Base-by-base conservation (phyloP, 2,888 invertebrate genomes). In the Helicoverpa assulta region DNA sequence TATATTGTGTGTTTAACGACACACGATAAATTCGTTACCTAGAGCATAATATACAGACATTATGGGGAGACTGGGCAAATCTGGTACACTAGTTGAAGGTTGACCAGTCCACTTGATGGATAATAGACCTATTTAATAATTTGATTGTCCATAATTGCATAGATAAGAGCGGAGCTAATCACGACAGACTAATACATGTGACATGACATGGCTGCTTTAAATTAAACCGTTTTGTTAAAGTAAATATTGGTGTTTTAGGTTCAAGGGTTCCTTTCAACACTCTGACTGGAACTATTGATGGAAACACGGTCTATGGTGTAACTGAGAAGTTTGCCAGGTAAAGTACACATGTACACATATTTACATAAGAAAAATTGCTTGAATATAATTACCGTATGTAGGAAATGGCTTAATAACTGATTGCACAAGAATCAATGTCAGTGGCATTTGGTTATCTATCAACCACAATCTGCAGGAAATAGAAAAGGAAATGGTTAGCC, bases 221-320 rank as follows among this genome's bases (percentile, higher is more conserved):
- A 69, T 62, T 73, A 70, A 59, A 47, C 8, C 40, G 56, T 58
- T 54, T n/a, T 56, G 43, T 73, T 14, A 56, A 54, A 19, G 29
- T 61, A 26, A 60, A 71, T 70, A 55, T 60, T 79, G 7, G 47
- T 81, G 51, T 76, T 67, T 91, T 88, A 97, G 98, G 98, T 68
- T 98, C 98, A 29, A 97, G 98, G 84, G 96, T 97, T 66, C 98
- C 98, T 67, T 98, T 98, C 94, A 99, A 99, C 91, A 98, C 98
- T 0, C 94, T 99, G 43, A 98, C 99, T 4, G 98, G 98, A 37
- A 97, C 97, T 26, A 96, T 99, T 50, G 99, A 99, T 92, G 99
- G 97, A 60, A 98, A 98, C 89, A 99, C 98, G 2, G 97, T 99
- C 1, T 99, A 99, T 86, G 99, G 99, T 55, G 97, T 98, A 7